Conservation (phyloP, 2,888 invertebrate genomes). For the Aproaerema taeniolella region DNA sequence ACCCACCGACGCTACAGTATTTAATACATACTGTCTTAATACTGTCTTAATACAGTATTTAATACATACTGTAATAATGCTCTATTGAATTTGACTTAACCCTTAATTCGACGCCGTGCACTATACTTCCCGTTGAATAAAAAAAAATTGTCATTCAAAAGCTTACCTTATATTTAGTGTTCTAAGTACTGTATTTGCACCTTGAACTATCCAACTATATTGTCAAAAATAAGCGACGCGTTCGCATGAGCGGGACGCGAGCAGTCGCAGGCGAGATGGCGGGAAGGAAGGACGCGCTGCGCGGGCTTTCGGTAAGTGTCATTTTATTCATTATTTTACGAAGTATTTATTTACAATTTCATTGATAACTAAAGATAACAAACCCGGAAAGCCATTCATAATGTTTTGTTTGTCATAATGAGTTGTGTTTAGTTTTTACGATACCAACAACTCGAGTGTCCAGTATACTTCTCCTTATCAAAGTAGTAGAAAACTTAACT, state of each 20-base stretch:
- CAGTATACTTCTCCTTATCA: too few relatives aligned
- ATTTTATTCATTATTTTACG: constrained; percentile 13
- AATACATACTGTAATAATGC: too few relatives aligned
- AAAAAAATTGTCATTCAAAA: constrained; percentile 7
- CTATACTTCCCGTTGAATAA: constrained; percentile 12
- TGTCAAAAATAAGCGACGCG: constrained; percentile 10
- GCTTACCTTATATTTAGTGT: constrained; percentile 1
- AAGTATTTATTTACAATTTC: constrained; percentile 6
- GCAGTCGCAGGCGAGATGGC: constrained; percentile 9
- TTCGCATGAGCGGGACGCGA: constrained; percentile 6
- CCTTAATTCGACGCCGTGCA: too few relatives aligned
- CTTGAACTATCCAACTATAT: constrained; percentile 5
- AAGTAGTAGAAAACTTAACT: too few relatives aligned
- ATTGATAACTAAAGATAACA: not conserved
- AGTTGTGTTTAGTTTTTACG: too few relatives aligned
- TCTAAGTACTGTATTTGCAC: constrained; percentile 5
- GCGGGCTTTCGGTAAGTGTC: constrained; percentile 15
- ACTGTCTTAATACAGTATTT: too few relatives aligned
- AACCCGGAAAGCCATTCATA: not conserved
- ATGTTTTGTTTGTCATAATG: not conserved
- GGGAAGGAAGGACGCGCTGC: constrained; percentile 13
- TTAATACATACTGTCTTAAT: too few relatives aligned
- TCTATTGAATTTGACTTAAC: too few relatives aligned
- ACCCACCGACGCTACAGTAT: too few relatives aligned
- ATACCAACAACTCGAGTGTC: too few relatives aligned